phyloP scores from a whole-genome alignment of 2,113 vertebrate genomes.

The Panurus biarmicus region DNA sequence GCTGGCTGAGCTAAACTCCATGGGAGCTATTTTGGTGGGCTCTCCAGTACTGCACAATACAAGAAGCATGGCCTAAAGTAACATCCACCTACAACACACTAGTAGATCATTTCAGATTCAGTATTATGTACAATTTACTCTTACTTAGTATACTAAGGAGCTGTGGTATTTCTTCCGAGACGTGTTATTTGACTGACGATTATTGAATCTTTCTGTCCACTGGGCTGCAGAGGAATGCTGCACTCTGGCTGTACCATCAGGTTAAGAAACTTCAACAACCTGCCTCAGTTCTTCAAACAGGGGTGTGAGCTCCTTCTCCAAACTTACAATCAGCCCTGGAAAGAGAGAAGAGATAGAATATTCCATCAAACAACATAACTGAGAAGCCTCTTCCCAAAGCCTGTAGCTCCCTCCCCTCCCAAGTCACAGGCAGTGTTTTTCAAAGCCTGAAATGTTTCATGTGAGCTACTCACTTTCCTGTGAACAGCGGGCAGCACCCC shows the following conservation, averaged over 20 bases:
- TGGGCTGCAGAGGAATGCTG: constrained; percentile 28
- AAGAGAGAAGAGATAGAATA: constrained; percentile 22
- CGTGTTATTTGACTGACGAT: neutral
- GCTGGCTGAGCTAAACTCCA: constrained; percentile 63
- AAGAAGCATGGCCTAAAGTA: constrained; percentile 43
- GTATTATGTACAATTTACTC: constrained; percentile 53
- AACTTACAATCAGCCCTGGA: constrained; percentile 89
- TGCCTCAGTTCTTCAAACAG: constrained; percentile 91
- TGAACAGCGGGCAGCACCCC: neutral
- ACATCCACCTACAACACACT: constrained; percentile 50
- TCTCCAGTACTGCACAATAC: constrained; percentile 40
- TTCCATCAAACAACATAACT: rapidly evolving
- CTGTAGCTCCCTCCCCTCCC: neutral
- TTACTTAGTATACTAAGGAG: constrained; percentile 54
- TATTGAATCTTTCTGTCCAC: constrained; percentile 44
- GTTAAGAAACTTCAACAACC: constrained; percentile 90
- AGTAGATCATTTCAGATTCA: constrained; percentile 55
- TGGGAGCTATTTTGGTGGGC: constrained; percentile 63
- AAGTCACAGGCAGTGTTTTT: neutral
- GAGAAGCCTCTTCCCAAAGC: neutral
- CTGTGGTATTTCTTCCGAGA: constrained; percentile 18
- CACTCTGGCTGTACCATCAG: neutral
- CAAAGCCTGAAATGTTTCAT: neutral
- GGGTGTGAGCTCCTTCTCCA: constrained; percentile 91
- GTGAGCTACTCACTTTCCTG: neutral